A percentile compares a stretch with the other conserved stretches of the same genome.
Evolutionary conservation across 2,797 vertebrate genomes (phyloP).

Genomic region (Calcarius lapponicus): DNA sequence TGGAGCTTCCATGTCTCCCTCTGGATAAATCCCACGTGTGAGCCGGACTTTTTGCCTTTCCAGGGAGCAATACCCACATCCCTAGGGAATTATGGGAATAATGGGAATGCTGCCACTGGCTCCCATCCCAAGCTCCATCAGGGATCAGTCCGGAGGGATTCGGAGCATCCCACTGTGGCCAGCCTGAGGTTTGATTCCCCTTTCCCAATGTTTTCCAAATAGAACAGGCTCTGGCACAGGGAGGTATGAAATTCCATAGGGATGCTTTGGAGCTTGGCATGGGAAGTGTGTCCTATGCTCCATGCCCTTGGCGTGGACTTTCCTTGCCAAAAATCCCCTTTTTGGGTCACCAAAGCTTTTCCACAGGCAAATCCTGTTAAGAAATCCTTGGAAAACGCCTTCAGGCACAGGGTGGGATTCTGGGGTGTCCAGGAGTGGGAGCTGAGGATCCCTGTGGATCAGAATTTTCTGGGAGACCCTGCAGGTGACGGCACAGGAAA

Average conservation of each 20-base stretch:
- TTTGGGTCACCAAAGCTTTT: background rate
- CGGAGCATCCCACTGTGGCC: accelerated
- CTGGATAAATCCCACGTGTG: background rate
- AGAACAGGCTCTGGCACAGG: accelerated
- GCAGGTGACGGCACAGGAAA: background rate
- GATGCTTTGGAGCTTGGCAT: accelerated
- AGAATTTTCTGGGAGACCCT: background rate
- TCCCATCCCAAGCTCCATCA: accelerated
- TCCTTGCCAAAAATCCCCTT: background rate
- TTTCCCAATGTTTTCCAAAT: background rate
- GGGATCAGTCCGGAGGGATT: background rate
- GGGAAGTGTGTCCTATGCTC: accelerated
- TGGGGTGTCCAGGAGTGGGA: background rate
- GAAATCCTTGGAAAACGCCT: accelerated
- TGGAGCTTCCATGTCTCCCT: background rate
- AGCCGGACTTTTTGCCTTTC: background rate
- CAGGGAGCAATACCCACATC: background rate
- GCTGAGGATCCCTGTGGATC: background rate
- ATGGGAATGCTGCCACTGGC: background rate
- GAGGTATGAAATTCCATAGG: accelerated
- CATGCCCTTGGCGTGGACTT: background rate
- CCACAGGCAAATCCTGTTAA: background rate
- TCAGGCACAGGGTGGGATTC: background rate
- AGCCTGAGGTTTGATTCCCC: background rate
- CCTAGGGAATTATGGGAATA: background rate